Base-by-base conservation (phyloP, 2,113 vertebrate genomes). In the Brachyhypopomus occidentalis region DNA sequence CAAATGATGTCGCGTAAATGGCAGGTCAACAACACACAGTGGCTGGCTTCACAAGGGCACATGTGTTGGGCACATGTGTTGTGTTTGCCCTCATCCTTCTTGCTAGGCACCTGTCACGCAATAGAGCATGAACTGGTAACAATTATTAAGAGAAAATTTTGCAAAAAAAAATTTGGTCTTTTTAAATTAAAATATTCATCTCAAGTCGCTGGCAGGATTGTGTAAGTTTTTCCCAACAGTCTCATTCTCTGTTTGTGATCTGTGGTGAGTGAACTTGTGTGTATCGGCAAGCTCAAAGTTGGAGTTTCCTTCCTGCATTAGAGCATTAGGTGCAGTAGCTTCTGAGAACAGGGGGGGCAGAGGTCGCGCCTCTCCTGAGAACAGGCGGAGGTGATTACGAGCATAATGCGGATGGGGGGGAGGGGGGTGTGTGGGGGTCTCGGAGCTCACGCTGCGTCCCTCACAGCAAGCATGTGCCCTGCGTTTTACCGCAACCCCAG, bases 331-430 rank as follows among this genome's bases (percentile, higher is more conserved):
- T 11, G 3, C 34, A 70, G 12, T 41, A 23, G 64, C 64, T 19
- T 36, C 64, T 8, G 17, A 9, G 66, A 20, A 6, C 66, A 11
- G 66, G 14, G 3, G 6, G 62, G 30, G 22, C 64, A 67, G 30
- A 36, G 30, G 22, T 70, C 66, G n/a, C 0, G 66, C 7, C 19
- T 38, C 19, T 70, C 19, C 38, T 41, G 20, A 70, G 66, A 70
- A n/a, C 66, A 70, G 66, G 2, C 20, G 9, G 64, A 67, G 64
- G 66, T 70, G 34, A 70, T 70, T 70, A n/a, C 20, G 66, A 67
- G 66, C 14, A 34, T 41, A 2, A n/a, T 70, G 19, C n/a, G 34
- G n/a, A n/a, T n/a, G n/a, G n/a, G 34, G 36, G 38, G 36, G 19
- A 9, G 64, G 17, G 64, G 64, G 36, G 64, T 36, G 64, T 36